Evolutionary conservation across 2,888 invertebrate species (phyloP), one percentile per base, ranked within the genome.

Genomic region (Aethes cnicana): DNA sequence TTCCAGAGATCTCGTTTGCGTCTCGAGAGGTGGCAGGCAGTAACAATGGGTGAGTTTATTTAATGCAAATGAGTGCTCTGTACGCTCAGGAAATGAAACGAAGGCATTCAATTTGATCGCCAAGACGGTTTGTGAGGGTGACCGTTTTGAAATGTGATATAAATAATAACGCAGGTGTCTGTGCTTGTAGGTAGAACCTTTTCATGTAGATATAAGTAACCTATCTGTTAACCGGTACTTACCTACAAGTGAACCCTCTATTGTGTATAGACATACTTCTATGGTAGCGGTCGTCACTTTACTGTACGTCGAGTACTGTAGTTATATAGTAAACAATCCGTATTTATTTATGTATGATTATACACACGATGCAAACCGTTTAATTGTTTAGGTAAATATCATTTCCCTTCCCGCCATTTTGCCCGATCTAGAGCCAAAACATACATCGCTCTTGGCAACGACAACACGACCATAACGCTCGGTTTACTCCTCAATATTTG

Each of bases 1-100:
- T 71, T 72, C 69, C 49, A 52, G 64, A 75, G 73, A 77, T 74
- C 74, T 76, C 73, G 68, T 75, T 77, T 74, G 67, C 74, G 69
- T 70, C 64, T 59, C 57, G 58, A 66, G 61, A 77, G 77, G 81
- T 74, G 74, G 76, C 69, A 68, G 66, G 63, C 75, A 69, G 73
- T 84, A 84, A 88, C 86, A 87, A 88, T 85, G 85, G 82, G 80
- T 85, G 84, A 86, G 86, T 87, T 84, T 87, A 87, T 87, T 85
- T 86, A 85, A 87, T 87, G 86, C 85, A 86, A 87, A 88, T 86
- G 84, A 84, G 74, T 70, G 65, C 69, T 71, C 69, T 71, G 71
- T 79, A 73, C 77, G 84, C 76, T 83, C 84, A 84, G 83, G 84
- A 86, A 87, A 86, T 78, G 84, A 82, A 74, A 69, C 69, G 62